phyloP scores from a whole-genome alignment of 1,140 invertebrate species.

The Eulimnadia texana region DNA sequence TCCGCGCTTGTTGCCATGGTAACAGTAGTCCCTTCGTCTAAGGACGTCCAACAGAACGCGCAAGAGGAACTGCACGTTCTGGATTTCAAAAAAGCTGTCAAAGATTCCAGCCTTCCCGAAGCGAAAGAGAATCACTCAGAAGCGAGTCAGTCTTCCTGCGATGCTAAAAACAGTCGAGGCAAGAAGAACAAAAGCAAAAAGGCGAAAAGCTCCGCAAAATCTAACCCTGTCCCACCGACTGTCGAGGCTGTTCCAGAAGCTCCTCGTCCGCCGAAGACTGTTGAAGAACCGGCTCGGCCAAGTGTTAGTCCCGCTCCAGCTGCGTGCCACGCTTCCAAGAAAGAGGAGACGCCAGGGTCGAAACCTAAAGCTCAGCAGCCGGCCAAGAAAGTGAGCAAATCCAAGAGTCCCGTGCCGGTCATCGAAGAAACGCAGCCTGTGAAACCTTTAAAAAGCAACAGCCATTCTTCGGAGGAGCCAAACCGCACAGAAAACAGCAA shows the following conservation, averaged over 20 bases:
- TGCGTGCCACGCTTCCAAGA: background rate
- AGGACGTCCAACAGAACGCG: background rate
- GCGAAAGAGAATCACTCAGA: background rate
- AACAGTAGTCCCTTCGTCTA: background rate
- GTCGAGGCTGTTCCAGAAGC: background rate
- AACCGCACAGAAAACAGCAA: background rate
- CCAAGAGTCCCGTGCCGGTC: background rate
- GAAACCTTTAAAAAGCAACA: background rate
- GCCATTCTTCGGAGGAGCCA: background rate
- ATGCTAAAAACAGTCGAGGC: background rate
- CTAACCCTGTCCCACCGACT: background rate
- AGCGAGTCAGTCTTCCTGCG: background rate
- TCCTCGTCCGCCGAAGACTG: background rate
- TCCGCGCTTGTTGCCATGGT: conserved; percentile 9
- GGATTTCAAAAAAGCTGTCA: background rate
- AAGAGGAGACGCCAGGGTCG: background rate
- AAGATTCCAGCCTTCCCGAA: background rate
- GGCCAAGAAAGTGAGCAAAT: background rate
- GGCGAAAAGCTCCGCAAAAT: background rate
- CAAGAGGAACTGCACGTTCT: background rate
- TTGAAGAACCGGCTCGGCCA: no score
- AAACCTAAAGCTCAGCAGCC: background rate
- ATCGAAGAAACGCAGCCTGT: background rate
- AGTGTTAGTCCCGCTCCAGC: background rate
- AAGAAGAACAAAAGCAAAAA: conserved; percentile 9